Evolutionary conservation across 2,888 invertebrate species (phyloP), one percentile per base, ranked within the genome.

Genomic region (Andrena marginata): DNA sequence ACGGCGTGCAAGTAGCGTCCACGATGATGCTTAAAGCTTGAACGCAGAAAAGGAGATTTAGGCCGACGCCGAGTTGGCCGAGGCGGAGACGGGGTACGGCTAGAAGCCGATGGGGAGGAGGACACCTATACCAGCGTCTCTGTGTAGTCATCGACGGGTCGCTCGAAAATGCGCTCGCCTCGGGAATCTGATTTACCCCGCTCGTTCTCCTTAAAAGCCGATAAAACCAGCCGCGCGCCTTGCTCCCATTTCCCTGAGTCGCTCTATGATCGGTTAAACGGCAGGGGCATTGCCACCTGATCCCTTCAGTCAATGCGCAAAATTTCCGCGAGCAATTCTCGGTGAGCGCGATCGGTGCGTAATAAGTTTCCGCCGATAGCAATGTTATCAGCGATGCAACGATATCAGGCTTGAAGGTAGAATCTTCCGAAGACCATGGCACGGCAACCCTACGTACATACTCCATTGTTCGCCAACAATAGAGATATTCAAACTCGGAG

Each of bases 1-100:
- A 80, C 80, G 54, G 48, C 54, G 71, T 51, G 80, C 71, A 67
- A 80, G 80, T 72, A 71, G 80, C 80, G 80, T 80, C 71, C 71
- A 80, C 71, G 73, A 83, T 74, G 84, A 74, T 77, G 74, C 77
- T 77, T 49, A 8, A 63, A 70, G 77, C 73, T 77, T 83, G 56
- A 77, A 83, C 71, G 77, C 77, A 63, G 76, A 60, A 67, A 77
- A 77, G 71, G 74, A 82, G 83, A 83, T 82, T 82, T 71, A 82
- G 74, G 74, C 70, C 72, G 82, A 56, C 69, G n/a, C 26, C 51
- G 59, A 74, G 76, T 72, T 42, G 63, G 56, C 71, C 71, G 49
- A 72, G 71, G 67, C 63, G 23, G 59, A 20, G 42, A 42, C 76
- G 64, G 13, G 51, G 33, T 8, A 6, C 31, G 42, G 49, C 23